phyloP scores from a whole-genome alignment of 2,113 vertebrate species.

The Hippocampus guttulatus region DNA sequence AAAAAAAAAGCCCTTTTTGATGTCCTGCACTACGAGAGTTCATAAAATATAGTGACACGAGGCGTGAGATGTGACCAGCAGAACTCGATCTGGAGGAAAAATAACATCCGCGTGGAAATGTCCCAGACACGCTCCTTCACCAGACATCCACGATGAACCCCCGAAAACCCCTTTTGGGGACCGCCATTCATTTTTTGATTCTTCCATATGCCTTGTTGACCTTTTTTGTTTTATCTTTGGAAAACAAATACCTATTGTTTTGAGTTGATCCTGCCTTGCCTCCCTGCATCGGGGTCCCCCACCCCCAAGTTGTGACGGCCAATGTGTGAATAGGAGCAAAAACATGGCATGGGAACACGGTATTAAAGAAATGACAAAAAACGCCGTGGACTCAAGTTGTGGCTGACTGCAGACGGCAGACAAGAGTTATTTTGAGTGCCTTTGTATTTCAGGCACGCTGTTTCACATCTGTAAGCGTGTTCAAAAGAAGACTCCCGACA shows the following conservation, averaged over 20 bases:
- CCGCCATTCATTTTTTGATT: too few species aligned
- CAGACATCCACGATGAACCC: slow-evolving; percentile 35
- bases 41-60: not conserved
- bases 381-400: not conserved
- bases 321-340: too few species aligned
- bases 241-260: too few species aligned
- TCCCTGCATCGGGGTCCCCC: too few species aligned
- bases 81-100: slow-evolving; percentile 27
- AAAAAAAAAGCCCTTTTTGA: not conserved
- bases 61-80: not conserved
- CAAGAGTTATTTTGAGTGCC: not conserved
- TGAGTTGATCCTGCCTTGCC: too few species aligned
- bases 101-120: slow-evolving; percentile 52
- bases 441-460: not conserved
- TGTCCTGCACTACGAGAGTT: not conserved
- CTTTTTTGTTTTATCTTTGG: too few species aligned
- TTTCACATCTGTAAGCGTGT: not conserved
- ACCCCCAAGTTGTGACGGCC: too few species aligned
- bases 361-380: not conserved
- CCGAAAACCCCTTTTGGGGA: slow-evolving; percentile 8
- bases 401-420: not conserved
- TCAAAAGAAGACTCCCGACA: not conserved
- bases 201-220: too few species aligned
- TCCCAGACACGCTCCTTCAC: slow-evolving; percentile 43
- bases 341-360: too few species aligned